phyloP scores from a whole-genome alignment of 2,888 invertebrate species.

The Criorhina ranunculi region DNA sequence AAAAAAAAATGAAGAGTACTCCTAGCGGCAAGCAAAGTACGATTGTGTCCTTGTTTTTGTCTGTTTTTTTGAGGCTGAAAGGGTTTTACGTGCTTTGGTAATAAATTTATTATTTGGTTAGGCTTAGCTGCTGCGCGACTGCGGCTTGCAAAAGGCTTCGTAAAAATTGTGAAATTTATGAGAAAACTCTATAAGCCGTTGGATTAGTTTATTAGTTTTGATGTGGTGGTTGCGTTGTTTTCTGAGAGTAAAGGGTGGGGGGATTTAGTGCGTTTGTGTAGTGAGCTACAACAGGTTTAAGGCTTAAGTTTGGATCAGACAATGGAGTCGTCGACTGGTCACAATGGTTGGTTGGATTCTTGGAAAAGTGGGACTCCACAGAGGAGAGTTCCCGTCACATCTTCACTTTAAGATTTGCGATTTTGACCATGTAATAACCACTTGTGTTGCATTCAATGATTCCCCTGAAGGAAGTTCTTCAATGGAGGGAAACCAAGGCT shows the following conservation, averaged over 20 bases:
- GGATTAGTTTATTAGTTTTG: constrained; percentile 55
- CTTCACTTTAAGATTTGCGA: too few relatives aligned
- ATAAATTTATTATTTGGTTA: constrained; percentile 66
- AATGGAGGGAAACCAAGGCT: too few relatives aligned
- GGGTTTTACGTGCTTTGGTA: constrained; percentile 47
- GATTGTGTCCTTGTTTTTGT: constrained; percentile 55
- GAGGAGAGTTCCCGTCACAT: too few relatives aligned
- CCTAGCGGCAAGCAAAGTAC: constrained; percentile 30
- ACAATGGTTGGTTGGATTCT: too few relatives aligned
- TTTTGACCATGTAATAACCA: too few relatives aligned
- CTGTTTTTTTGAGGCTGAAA: constrained; percentile 47
- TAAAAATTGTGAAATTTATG: constrained; percentile 62
- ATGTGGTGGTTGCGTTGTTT: not conserved
- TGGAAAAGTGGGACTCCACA: too few relatives aligned
- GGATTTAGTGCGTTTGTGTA: not conserved
- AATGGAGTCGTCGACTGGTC: too few relatives aligned
- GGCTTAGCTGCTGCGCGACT: constrained; percentile 21
- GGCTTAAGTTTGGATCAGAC: too few relatives aligned
- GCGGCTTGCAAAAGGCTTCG: constrained; percentile 24
- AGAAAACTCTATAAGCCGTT: constrained; percentile 55
- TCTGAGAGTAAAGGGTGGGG: not conserved
- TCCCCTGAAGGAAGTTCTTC: too few relatives aligned
- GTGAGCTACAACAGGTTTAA: not conserved
- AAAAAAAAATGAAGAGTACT: constrained; percentile 24
- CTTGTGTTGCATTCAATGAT: too few relatives aligned